Conservation (phyloP, 1,140 invertebrate species). For the Apis florea region DNA sequence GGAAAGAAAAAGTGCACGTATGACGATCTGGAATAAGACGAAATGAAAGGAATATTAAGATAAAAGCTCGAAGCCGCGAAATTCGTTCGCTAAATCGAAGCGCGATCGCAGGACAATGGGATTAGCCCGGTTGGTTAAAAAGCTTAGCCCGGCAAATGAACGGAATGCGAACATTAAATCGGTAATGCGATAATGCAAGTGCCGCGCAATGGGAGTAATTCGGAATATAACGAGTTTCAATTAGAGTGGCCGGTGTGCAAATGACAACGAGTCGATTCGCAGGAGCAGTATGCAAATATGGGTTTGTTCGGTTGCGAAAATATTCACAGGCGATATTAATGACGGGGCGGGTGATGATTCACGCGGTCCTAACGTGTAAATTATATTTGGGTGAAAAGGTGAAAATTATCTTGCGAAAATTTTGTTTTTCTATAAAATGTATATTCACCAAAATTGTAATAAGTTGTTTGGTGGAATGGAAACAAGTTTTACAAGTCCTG, state of each 20-base stretch:
- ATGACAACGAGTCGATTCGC: constrained; percentile 36
- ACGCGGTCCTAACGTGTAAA: background rate
- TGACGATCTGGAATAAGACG: background rate
- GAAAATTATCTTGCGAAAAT: background rate
- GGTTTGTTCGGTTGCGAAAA: constrained; percentile 33
- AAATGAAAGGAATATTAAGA: background rate
- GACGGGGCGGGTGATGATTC: constrained; percentile 7
- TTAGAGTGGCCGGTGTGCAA: constrained; percentile 48
- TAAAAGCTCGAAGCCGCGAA: background rate
- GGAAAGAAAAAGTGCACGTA: background rate
- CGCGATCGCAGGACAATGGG: constrained; percentile 30
- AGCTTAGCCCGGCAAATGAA: constrained; percentile 40
- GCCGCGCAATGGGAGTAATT: constrained; percentile 48
- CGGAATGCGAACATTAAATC: constrained; percentile 46
- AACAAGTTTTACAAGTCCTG: no score
- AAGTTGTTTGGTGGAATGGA: no score
- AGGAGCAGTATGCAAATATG: constrained; percentile 54
- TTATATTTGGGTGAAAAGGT: background rate
- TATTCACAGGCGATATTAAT: constrained; percentile 25
- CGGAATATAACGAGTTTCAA: constrained; percentile 59
- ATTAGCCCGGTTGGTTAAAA: constrained; percentile 33
- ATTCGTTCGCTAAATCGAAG: background rate
- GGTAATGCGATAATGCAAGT: constrained; percentile 54
- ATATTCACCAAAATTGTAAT: no score
- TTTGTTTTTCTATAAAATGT: no score